Evolutionary conservation across 2,888 invertebrate genomes (phyloP).

Genomic region (Plebejus argus): DNA sequence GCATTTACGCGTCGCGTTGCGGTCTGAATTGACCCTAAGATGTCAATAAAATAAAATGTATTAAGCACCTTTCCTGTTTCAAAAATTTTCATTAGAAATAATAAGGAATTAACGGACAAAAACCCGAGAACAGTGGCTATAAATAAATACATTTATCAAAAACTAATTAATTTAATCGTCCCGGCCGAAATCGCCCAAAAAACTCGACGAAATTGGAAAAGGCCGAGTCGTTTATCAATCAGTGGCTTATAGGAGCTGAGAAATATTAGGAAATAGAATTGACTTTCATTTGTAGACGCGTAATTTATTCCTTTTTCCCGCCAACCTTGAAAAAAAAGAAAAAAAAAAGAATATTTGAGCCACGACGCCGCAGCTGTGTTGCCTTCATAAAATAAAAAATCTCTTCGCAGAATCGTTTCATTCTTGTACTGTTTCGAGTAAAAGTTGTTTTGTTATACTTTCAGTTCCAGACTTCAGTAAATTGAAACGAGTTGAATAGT

Average conservation of each 20-base stretch:
- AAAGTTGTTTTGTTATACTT: constrained; percentile 9
- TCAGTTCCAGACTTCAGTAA: constrained; percentile 11
- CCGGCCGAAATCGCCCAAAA: background rate
- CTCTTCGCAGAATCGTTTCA: constrained; percentile 1
- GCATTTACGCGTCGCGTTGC: too few species aligned
- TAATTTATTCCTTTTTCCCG: constrained; percentile 31
- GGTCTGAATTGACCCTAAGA: background rate
- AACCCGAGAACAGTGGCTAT: background rate
- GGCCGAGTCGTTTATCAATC: constrained; percentile 23
- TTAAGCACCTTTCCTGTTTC: background rate
- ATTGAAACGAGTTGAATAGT: background rate
- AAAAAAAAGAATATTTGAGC: constrained; percentile 11
- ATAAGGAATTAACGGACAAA: background rate
- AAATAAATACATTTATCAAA: constrained; percentile 5
- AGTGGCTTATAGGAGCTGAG: constrained; percentile 27
- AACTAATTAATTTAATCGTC: constrained; percentile 6
- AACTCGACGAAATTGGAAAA: constrained; percentile 4
- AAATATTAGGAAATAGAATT: constrained; percentile 30
- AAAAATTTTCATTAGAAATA: background rate
- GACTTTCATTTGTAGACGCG: constrained; percentile 31
- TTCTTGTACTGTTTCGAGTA: constrained; percentile 2
- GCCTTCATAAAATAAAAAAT: constrained; percentile 18
- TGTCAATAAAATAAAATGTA: background rate
- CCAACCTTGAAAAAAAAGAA: constrained; percentile 16
- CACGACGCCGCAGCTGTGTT: constrained; percentile 8